Evolutionary conservation across 2,797 vertebrate genomes (phyloP).

Genomic region (Oreortyx pictus): DNA sequence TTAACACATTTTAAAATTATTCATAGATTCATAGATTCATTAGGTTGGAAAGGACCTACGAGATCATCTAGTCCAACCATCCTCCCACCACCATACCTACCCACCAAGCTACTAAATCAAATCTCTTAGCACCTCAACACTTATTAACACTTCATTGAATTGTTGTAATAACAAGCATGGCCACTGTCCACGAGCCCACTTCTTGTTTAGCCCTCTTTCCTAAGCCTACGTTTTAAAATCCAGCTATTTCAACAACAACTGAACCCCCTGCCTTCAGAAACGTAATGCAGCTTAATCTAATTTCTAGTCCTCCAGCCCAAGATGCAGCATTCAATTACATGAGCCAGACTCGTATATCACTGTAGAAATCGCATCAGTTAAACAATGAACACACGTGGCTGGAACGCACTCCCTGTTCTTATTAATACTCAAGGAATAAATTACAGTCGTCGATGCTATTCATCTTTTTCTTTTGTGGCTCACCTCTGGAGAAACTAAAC

Average conservation of each 20-base stretch:
- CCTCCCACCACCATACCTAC: no score
- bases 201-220: slow-evolving; percentile 4
- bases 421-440: slow-evolving; percentile 64
- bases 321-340: slow-evolving; percentile 31
- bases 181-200: not conserved
- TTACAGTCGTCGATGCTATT: slow-evolving; percentile 46
- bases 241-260: slow-evolving; percentile 13
- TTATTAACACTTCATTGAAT: slow-evolving; percentile 44
- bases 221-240: slow-evolving; percentile 10
- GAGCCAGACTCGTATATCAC: slow-evolving; percentile 67
- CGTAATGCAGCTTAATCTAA: slow-evolving; percentile 41
- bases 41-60: no score
- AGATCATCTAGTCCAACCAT: no score
- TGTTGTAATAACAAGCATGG: slow-evolving; percentile 6
- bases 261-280: slow-evolving; percentile 26
- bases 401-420: slow-evolving; percentile 61
- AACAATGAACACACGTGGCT: slow-evolving; percentile 60
- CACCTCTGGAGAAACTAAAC: slow-evolving; percentile 16
- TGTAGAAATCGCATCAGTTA: slow-evolving; percentile 58
- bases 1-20: not conserved
- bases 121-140: no score
- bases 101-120: no score
- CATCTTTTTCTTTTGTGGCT: slow-evolving; percentile 32
- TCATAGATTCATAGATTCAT: no score
- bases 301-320: slow-evolving; percentile 50